Evolutionary conservation across 2,888 invertebrate genomes (phyloP).

Genomic region (Heliconius aoede): DNA sequence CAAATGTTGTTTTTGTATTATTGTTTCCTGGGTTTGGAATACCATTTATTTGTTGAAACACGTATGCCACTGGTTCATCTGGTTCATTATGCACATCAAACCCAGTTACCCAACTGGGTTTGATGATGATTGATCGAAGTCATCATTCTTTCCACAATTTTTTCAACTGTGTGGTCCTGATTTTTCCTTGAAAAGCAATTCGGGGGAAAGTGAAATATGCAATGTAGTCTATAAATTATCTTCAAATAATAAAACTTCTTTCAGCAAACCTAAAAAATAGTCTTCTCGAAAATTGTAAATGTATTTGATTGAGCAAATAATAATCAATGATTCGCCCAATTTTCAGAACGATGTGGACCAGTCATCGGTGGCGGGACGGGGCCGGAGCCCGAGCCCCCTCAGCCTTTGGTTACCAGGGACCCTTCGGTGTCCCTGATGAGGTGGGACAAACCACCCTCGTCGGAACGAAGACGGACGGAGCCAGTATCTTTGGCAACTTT

Average conservation of each 20-base stretch:
- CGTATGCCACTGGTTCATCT: background rate
- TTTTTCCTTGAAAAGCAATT: background rate
- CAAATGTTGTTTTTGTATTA: background rate
- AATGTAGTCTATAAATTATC: background rate
- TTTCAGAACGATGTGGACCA: conserved; percentile 89
- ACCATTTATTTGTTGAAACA: background rate
- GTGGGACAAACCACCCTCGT: conserved; percentile 75
- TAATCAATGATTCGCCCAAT: background rate
- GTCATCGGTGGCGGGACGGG: conserved; percentile 85
- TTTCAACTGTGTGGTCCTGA: background rate
- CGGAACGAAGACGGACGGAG: conserved; percentile 81
- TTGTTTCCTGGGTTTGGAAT: background rate
- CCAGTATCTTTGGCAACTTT: conserved; percentile 91
- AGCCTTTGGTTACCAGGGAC: conserved; percentile 87
- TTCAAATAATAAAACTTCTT: background rate
- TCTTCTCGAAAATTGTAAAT: background rate
- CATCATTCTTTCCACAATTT: background rate
- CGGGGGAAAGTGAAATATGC: background rate
- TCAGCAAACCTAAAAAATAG: background rate
- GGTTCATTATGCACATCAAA: no score
- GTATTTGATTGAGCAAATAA: background rate
- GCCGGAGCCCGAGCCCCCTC: conserved; percentile 87
- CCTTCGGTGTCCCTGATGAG: conserved; percentile 85
- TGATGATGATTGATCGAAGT: background rate
- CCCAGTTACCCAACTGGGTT: no score